These are phyloP conservation scores for Orestias chungarensis DNA, from an alignment of 2,797 vertebrate species.

Conservation along the genomic window DNA sequence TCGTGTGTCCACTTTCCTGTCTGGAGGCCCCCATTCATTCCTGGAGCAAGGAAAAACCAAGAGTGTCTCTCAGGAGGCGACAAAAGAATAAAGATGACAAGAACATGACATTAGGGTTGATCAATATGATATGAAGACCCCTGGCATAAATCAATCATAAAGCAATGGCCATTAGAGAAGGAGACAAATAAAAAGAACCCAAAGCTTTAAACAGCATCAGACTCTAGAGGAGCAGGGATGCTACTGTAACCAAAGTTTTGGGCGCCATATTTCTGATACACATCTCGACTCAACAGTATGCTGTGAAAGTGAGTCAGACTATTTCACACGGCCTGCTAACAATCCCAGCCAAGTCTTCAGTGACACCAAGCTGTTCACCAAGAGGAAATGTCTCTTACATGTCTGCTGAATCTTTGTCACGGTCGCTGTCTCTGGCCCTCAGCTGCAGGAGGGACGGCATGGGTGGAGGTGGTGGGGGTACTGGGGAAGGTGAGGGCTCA, in stretches of 20 bases:
- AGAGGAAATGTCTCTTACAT: constrained; percentile 79
- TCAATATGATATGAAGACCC: too few relatives aligned
- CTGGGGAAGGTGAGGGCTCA: constrained; percentile 83
- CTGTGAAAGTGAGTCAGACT: constrained; percentile 3
- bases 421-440: constrained; percentile 85
- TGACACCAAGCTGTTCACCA: neutral
- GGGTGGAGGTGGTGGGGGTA: constrained; percentile 85
- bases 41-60: constrained; percentile 64
- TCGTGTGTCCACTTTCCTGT: constrained; percentile 96
- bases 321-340: neutral
- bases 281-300: too few relatives aligned
- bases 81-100: neutral
- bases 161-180: neutral
- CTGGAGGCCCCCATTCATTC: constrained; percentile 96
- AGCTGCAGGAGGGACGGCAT: constrained; percentile 83
- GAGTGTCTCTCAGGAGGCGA: neutral
- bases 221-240: neutral
- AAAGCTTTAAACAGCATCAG: neutral
- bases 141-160: neutral
- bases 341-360: neutral
- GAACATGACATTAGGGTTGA: neutral
- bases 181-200: neutral
- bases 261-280: too few relatives aligned
- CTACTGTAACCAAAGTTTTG: too few relatives aligned
- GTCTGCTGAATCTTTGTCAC: constrained; percentile 82